Base-by-base conservation (phyloP, 2,113 vertebrate species). In the Ancistrus triradiatus region DNA sequence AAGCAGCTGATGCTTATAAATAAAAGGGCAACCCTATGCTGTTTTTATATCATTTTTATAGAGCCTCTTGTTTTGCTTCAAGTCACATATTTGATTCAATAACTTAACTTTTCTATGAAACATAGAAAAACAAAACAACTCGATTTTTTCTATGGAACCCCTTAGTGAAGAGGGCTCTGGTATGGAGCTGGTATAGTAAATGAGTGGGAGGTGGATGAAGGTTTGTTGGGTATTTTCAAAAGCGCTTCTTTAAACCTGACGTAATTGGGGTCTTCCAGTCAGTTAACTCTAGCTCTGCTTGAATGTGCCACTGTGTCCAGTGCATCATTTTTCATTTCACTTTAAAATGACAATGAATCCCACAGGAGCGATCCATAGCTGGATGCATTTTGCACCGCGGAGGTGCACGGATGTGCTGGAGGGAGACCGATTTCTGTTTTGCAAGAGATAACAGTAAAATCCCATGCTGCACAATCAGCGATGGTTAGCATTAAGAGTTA, bases 1-100 rank as follows among this genome's bases (percentile, higher is more conserved):
- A 83, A 83, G 75, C 81, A 81, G 84, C 80, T 81, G 78, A 80
- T 59, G 35, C 76, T 79, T 83, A 83, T 83, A 87, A 84, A 86
- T 86, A 83, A 85, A 81, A 85, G 74, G 83, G 27, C 37, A 77
- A 73, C 61, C 64, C 71, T 66, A 74, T 68, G 63, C 77, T 69
- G 72, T 76, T 69, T 70, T 74, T 72, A 74, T 75, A 76, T 79
- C 46, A 74, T 74, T 78, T 79, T 77, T 82, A 70, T 77, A 69
- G 76, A 73, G 76, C 65, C 53, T 60, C 24, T 61, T 24, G 4
- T 63, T 66, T 59, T 47, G 25, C 14, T 56, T 47, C 33, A 48
- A 10, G 28, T 63, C 31, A 46, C 63, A 31, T 37, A 28, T 76
- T 82, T 80, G 71, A 76, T 66, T 63, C 51, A 74, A 18, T 42